Percentiles rank a stretch among this genome's conserved stretches.
These are phyloP conservation scores for Spodoptera exigua DNA, from an alignment of 2,888 invertebrate genomes.

Conservation along the genomic window DNA sequence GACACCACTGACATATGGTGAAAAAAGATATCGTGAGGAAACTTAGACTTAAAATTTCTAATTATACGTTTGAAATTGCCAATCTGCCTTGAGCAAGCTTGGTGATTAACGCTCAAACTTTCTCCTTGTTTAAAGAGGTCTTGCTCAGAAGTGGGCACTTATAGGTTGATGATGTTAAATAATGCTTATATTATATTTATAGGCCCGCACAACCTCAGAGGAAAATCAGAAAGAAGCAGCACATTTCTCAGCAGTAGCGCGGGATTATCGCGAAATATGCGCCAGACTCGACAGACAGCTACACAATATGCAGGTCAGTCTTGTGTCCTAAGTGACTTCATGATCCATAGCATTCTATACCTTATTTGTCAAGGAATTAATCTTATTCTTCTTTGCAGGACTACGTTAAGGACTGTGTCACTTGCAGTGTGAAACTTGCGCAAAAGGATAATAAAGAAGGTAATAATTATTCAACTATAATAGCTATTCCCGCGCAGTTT, in stretches of 20 bases:
- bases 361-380: not conserved
- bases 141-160: too few relatives aligned
- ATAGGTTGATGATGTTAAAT: too few relatives aligned
- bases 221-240: conserved; percentile 92
- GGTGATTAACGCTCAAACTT: too few relatives aligned
- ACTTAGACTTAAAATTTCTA: too few relatives aligned
- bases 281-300: conserved; percentile 95
- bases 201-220: conserved; percentile 93
- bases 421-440: conserved; percentile 78
- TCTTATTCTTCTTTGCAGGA: conserved; percentile 66
- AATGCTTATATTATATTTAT: not conserved
- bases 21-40: too few relatives aligned
- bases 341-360: not conserved
- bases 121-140: too few relatives aligned
- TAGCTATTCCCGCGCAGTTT: too few relatives aligned
- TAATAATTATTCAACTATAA: conserved; percentile 44
- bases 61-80: too few relatives aligned
- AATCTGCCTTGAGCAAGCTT: too few relatives aligned
- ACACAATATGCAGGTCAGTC: conserved; percentile 83
- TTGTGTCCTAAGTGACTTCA: not conserved
- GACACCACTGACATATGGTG: too few relatives aligned
- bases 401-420: conserved; percentile 78
- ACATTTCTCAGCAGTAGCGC: conserved; percentile 94
- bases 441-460: conserved; percentile 85
- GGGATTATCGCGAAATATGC: conserved; percentile 97